phyloP scores from a whole-genome alignment of 1,140 invertebrate species.

The Neoseiulus cucumeris region DNA sequence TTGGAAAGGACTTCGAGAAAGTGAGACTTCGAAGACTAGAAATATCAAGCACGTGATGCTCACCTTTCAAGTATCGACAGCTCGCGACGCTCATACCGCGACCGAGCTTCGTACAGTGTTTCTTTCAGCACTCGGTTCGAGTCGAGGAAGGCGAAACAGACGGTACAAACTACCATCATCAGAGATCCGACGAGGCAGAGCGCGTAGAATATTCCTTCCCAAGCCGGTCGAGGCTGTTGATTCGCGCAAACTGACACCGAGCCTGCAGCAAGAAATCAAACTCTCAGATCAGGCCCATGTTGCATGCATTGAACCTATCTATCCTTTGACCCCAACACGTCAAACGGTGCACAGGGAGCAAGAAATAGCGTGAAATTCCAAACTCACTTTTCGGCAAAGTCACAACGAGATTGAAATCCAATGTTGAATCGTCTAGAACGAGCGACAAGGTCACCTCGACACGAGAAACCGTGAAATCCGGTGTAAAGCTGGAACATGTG shows the following conservation, averaged over 20 bases:
- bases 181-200: background rate
- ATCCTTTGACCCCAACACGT: no score
- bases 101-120: background rate
- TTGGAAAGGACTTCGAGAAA: no score
- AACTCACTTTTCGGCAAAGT: background rate
- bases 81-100: no score
- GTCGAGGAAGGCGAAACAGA: background rate
- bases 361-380: no score
- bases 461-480: slow-evolving; percentile 8
- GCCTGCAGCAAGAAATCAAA: no score
- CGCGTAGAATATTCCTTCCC: background rate
- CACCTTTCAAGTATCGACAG: no score
- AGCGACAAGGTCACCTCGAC: background rate
- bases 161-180: background rate
- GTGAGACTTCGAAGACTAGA: no score
- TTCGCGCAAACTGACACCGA: background rate
- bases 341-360: no score
- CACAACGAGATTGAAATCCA: background rate
- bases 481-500: background rate
- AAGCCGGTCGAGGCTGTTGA: background rate
- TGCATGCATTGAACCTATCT: no score
- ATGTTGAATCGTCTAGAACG: background rate
- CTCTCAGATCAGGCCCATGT: no score
- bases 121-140: background rate
- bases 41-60: no score